Evolutionary conservation across 2,797 vertebrate species (phyloP), one percentile per base, ranked within the genome.

Genomic region (Sebastes matsubarae): DNA sequence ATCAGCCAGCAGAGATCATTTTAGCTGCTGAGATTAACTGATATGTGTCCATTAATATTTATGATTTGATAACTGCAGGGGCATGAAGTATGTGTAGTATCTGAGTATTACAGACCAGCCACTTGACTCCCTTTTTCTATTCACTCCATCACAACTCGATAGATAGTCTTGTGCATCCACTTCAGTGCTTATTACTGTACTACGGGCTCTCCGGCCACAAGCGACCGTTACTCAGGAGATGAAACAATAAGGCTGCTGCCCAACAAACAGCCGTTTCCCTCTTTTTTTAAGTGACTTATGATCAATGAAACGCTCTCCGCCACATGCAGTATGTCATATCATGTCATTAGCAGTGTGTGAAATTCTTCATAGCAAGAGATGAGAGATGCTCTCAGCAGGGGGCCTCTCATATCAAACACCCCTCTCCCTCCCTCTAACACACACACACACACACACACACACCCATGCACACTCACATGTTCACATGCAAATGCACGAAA

Each of bases 331-430:
- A 11, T 3, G 60, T 72, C 29, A 11, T 8, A n/a, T 66, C 36
- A n/a, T 30, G 29, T 76, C 85, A 81, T 79, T 82, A 83, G 87
- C 27, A 9, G 58, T 25, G 46, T 63, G 79, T 75, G 76, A 81
- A 84, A 76, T 60, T 68, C 63, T 32, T 25, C 75, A 75, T 22
- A 54, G 80, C 6, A 38, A 72, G 24, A 79, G 67, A 82, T 72
- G 64, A 68, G 63, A 69, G 81, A 73, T 18, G 20, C 30, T 68
- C 32, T 34, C 85, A 24, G 30, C 78, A 85, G 85, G 86, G 72
- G 38, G 59, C 4, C 42, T 59, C 36, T 80, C 10, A 29, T 64
- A 70, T 83, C 34, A 85, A 78, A 79, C 82, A 13, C 32, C 29
- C 63, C 57, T 8, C 68, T n/a, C 60, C 20, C 72, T 71, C 24